Conservation (phyloP, 2,888 invertebrate genomes). For the Sussaba pulchella region DNA sequence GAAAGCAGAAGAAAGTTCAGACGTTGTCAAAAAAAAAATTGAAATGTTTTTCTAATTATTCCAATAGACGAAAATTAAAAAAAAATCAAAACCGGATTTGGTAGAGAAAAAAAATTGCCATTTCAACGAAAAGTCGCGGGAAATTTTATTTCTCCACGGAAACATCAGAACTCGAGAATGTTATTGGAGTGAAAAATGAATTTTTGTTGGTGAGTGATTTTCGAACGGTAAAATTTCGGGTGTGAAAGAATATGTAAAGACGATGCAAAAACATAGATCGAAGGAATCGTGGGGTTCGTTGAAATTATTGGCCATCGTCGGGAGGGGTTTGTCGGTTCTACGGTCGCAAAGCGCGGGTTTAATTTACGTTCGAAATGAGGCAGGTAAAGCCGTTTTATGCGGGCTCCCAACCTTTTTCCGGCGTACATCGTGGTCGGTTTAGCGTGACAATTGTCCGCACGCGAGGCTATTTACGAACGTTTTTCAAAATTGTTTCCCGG, state of each 20-base stretch:
- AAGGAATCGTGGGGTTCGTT: too few species aligned
- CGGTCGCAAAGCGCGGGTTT: slow-evolving; percentile 23
- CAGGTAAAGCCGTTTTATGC: slow-evolving; percentile 31
- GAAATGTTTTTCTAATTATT: too few species aligned
- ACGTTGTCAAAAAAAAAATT: too few species aligned
- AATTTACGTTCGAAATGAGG: slow-evolving; percentile 48
- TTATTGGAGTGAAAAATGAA: slow-evolving; percentile 24
- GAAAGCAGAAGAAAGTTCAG: too few species aligned
- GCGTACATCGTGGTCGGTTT: background rate
- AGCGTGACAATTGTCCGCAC: slow-evolving; percentile 27
- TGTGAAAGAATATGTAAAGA: too few species aligned
- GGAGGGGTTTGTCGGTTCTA: slow-evolving; percentile 23
- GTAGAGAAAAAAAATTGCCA: too few species aligned
- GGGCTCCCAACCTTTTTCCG: slow-evolving; percentile 15
- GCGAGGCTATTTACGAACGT: background rate
- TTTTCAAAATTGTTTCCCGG: background rate
- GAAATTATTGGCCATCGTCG: too few species aligned
- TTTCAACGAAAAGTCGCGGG: too few species aligned
- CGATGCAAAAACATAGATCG: too few species aligned
- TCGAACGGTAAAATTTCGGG: background rate
- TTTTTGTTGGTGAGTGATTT: slow-evolving; percentile 44
- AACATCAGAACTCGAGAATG: background rate
- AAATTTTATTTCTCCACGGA: too few species aligned
- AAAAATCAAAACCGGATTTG: too few species aligned
- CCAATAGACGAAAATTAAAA: too few species aligned